Conservation (phyloP, 2,888 invertebrate genomes). For the Andrena flavipes region DNA sequence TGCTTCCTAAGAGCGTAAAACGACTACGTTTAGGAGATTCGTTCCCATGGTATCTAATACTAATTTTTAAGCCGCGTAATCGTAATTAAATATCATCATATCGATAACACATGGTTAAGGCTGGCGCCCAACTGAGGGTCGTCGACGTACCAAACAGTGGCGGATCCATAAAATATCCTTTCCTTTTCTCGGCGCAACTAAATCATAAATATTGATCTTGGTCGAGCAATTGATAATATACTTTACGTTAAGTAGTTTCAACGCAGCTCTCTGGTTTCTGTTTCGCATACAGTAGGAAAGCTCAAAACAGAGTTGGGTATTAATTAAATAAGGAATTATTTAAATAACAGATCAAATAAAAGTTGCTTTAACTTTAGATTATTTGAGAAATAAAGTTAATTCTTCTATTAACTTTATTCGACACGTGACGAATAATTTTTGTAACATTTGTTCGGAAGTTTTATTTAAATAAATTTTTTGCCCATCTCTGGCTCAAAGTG, state of each 20-base stretch:
- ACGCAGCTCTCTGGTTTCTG: too few relatives aligned
- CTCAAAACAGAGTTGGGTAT: too few relatives aligned
- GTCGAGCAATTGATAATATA: not conserved
- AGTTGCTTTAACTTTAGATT: too few relatives aligned
- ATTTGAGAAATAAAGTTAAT: too few relatives aligned
- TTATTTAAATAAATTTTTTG: not conserved
- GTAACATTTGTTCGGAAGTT: not conserved
- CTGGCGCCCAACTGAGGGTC: conserved; percentile 51
- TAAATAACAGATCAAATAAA: too few relatives aligned
- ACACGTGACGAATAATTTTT: not conserved
- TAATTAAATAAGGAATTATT: too few relatives aligned
- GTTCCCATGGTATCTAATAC: conserved; percentile 66
- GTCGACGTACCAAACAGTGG: conserved; percentile 28
- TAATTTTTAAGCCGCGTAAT: conserved; percentile 68
- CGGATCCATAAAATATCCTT: conserved; percentile 17
- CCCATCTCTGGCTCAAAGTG: not conserved
- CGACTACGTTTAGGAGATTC: conserved; percentile 58
- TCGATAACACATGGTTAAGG: conserved; percentile 56
- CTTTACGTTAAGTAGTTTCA: too few relatives aligned
- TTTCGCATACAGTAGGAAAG: too few relatives aligned
- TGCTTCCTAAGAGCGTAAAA: conserved; percentile 63
- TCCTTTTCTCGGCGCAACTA: not conserved
- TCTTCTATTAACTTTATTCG: too few relatives aligned
- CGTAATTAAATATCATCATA: conserved; percentile 62
- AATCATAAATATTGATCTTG: not conserved